phyloP scores from a whole-genome alignment of 1,140 invertebrate genomes.

The Ptiloglossa arizonensis region DNA sequence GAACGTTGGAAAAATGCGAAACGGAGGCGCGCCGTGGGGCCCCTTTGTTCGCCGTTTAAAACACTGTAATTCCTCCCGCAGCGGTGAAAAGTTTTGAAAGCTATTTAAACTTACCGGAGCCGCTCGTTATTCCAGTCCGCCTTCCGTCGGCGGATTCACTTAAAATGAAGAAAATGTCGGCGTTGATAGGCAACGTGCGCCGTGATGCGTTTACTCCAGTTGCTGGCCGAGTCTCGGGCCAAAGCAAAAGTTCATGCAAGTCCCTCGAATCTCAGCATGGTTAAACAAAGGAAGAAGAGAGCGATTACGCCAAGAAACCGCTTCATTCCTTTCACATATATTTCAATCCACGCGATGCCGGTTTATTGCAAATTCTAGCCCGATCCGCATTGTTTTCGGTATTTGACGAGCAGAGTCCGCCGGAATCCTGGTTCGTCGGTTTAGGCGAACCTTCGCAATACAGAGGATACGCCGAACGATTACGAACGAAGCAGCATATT shows the following conservation, averaged over 20 bases:
- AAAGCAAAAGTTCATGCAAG: conserved; percentile 7
- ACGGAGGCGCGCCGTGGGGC: neutral
- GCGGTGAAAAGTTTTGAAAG: conserved; percentile 34
- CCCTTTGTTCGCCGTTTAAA: conserved; percentile 31
- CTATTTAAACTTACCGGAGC: conserved; percentile 39
- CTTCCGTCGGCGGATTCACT: conserved; percentile 15
- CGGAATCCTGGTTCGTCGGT: neutral
- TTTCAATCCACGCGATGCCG: neutral
- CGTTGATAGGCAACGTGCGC: neutral
- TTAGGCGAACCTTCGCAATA: conserved; percentile 13
- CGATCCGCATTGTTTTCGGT: conserved; percentile 17
- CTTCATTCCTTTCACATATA: neutral
- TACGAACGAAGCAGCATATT: neutral
- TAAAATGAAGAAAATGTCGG: conserved; percentile 44
- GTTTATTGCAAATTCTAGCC: conserved; percentile 11
- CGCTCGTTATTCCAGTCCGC: conserved; percentile 25
- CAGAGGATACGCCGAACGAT: conserved; percentile 10
- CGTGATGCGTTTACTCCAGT: neutral
- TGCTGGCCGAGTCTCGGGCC: too few species aligned
- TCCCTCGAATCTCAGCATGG: neutral
- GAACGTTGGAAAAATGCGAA: neutral
- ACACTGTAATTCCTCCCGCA: conserved; percentile 22
- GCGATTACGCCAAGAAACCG: neutral
- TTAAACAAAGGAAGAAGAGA: neutral
- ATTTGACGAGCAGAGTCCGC: neutral